Evolutionary conservation across 2,888 invertebrate species (phyloP).

Genomic region (Pseudanteris insignis): DNA sequence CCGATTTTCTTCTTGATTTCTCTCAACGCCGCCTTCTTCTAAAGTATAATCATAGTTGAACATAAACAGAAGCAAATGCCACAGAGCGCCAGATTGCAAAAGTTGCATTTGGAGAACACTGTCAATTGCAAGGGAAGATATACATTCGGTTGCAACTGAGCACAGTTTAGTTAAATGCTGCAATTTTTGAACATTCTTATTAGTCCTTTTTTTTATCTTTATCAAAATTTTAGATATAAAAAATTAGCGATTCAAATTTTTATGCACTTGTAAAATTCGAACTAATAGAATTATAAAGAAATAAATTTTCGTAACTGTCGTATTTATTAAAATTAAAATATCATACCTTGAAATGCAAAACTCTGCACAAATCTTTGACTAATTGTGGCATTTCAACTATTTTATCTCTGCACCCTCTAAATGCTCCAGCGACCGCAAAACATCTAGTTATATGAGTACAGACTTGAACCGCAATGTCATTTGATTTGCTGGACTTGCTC

Average conservation of each 20-base stretch:
- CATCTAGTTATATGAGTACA: constrained; percentile 91
- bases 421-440: constrained; percentile 94
- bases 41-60: constrained; percentile 97
- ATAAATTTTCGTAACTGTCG: too few relatives aligned
- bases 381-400: constrained; percentile 89
- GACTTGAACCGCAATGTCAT: constrained; percentile 87
- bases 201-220: too few relatives aligned
- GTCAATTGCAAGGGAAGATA: constrained; percentile 87
- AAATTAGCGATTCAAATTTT: too few relatives aligned
- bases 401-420: constrained; percentile 87
- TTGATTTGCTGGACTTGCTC: constrained; percentile 78
- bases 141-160: constrained; percentile 89
- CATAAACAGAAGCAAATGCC: constrained; percentile 88
- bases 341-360: constrained; percentile 87
- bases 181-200: too few relatives aligned
- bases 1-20: constrained; percentile 80
- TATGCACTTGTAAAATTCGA: too few relatives aligned
- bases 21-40: constrained; percentile 93
- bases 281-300: too few relatives aligned
- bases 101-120: constrained; percentile 85
- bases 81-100: constrained; percentile 86
- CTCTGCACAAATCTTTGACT: constrained; percentile 84
- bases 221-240: too few relatives aligned
- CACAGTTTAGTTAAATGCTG: constrained; percentile 85
- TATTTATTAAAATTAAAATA: too few relatives aligned